phyloP scores from a whole-genome alignment of 2,113 vertebrate genomes.

The Corythoichthys haematopterus region DNA sequence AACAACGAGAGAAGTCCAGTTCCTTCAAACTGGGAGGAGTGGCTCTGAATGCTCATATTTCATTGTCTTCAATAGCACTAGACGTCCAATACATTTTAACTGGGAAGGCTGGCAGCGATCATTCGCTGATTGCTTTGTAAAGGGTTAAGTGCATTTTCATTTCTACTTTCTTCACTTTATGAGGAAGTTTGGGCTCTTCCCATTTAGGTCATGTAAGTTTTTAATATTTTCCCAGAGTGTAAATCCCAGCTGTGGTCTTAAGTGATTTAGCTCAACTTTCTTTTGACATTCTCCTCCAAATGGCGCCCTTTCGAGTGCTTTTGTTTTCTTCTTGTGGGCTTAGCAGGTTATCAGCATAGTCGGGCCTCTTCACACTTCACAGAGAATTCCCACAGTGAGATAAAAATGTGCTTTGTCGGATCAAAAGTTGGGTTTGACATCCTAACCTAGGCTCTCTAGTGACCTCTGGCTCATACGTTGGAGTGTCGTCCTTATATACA shows the following conservation, averaged over 20 bases:
- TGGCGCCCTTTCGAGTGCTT: background rate
- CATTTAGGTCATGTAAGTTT: conserved; percentile 40
- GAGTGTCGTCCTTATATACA: no score
- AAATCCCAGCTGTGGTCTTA: conserved; percentile 12
- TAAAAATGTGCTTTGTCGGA: conserved; percentile 22
- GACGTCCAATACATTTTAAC: no score
- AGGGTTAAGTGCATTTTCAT: no score
- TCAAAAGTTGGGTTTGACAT: conserved; percentile 38
- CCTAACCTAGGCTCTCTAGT: conserved; percentile 15
- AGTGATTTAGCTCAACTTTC: background rate
- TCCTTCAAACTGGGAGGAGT: no score
- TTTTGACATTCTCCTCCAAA: background rate
- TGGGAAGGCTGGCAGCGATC: no score
- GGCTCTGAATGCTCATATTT: no score
- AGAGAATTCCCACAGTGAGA: conserved; percentile 21
- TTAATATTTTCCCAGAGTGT: conserved; percentile 33
- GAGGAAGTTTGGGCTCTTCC: conserved; percentile 2
- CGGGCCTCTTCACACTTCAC: conserved; percentile 2
- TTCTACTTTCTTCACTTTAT: no score
- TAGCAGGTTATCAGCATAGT: conserved; percentile 1
- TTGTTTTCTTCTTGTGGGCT: conserved; percentile 1
- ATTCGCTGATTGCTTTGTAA: no score
- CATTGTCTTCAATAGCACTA: no score
- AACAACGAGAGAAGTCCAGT: no score
- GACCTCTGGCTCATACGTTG: conserved; percentile 16